These are phyloP conservation scores for Embidobia sp. DNA, from an alignment of 2,888 invertebrate species.

Conservation along the genomic window DNA sequence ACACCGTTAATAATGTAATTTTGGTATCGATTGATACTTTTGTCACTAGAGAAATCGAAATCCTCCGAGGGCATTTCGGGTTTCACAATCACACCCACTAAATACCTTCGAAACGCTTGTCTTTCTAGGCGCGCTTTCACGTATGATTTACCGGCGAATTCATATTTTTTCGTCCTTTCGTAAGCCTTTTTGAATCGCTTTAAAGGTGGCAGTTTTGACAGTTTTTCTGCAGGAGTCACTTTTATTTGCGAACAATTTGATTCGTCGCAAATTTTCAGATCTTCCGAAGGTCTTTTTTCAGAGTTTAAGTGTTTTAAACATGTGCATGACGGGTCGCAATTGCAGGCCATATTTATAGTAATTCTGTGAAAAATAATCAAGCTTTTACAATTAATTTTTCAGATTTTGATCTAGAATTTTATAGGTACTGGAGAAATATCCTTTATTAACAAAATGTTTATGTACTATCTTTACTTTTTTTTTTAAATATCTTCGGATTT, in stretches of 20 bases:
- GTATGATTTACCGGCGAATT: constrained; percentile 82
- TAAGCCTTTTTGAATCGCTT: constrained; percentile 79
- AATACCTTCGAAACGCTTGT: constrained; percentile 90
- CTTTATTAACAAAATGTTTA: no score
- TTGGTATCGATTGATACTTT: constrained; percentile 89
- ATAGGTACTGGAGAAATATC: no score
- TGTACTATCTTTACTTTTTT: no score
- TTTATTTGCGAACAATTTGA: constrained; percentile 14
- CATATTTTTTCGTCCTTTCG: constrained; percentile 32
- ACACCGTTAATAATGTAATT: constrained; percentile 95
- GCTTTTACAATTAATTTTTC: no score
- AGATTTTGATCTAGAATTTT: no score
- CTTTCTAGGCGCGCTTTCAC: constrained; percentile 87
- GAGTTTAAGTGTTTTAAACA: no score
- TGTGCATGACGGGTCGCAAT: no score
- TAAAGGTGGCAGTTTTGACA: constrained; percentile 77
- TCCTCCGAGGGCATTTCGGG: constrained; percentile 82
- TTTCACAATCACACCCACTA: constrained; percentile 89
- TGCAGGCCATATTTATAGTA: no score
- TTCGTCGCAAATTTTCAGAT: constrained; percentile 66
- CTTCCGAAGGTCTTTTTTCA: constrained; percentile 79
- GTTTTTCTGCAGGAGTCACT: constrained; percentile 28
- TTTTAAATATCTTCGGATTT: no score
- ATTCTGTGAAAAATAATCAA: no score
- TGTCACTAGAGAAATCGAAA: constrained; percentile 83